phyloP scores from a whole-genome alignment of 1,140 invertebrate species.

The Drosophila navojoa region DNA sequence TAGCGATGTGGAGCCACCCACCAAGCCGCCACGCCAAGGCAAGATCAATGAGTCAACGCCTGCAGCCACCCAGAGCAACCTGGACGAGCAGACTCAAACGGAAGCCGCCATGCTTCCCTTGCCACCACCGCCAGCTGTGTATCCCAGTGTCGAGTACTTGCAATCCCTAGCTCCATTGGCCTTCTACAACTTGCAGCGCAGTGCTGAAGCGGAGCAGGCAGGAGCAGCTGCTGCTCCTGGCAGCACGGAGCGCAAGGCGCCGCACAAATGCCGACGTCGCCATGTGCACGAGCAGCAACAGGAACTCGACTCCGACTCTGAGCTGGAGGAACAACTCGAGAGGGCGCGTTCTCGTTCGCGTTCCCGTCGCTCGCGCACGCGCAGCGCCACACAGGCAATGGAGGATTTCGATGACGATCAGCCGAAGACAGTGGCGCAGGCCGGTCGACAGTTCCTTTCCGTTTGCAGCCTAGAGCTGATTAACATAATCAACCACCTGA shows the following conservation, averaged over 20 bases:
- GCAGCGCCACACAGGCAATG: constrained; percentile 77
- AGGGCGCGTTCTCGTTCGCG: constrained; percentile 74
- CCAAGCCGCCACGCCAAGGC: constrained; percentile 70
- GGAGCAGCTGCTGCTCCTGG: constrained; percentile 24
- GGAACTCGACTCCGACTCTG: constrained; percentile 56
- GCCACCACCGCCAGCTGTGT: constrained; percentile 84
- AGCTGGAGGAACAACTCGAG: constrained; percentile 73
- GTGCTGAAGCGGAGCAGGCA: constrained; percentile 78
- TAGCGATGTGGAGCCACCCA: constrained; percentile 60
- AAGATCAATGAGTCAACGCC: constrained; percentile 69
- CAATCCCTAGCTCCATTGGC: constrained; percentile 84
- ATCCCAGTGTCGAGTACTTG: constrained; percentile 85
- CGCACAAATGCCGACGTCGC: constrained; percentile 71
- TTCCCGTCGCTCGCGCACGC: constrained; percentile 81
- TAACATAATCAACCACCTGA: constrained; percentile 87
- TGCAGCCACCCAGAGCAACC: constrained; percentile 40
- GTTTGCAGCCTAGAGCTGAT: constrained; percentile 87
- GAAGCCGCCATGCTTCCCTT: constrained; percentile 86
- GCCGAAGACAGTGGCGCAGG: constrained; percentile 86
- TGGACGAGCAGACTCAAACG: constrained; percentile 78
- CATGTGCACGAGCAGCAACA: constrained; percentile 58
- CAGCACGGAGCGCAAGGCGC: constrained; percentile 59
- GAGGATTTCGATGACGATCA: constrained; percentile 71
- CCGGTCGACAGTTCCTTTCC: constrained; percentile 87
- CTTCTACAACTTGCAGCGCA: constrained; percentile 84